phyloP scores from a whole-genome alignment of 1,140 invertebrate species.

The Stegodyphus dumicola region DNA sequence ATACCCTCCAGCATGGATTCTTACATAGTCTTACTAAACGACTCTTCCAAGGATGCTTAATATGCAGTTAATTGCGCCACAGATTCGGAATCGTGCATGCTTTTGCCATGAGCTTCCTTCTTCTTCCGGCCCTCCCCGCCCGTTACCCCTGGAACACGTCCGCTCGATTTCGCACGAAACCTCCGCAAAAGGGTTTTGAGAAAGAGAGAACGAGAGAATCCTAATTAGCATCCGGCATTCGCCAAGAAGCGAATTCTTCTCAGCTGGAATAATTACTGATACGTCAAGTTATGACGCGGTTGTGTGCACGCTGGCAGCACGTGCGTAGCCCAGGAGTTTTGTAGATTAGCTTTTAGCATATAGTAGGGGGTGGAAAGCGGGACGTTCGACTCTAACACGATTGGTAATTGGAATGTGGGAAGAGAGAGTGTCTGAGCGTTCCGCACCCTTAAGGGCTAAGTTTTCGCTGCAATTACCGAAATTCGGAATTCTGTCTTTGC shows the following conservation, averaged over 20 bases:
- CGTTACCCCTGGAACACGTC: background rate
- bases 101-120: background rate
- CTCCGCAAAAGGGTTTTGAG: background rate
- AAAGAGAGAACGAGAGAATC: background rate
- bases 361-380: background rate
- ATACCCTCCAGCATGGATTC: slow-evolving; percentile 4
- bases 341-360: background rate
- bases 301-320: background rate
- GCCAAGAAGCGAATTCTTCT: slow-evolving; percentile 25
- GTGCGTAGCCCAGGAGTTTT: background rate
- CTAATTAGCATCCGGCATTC: slow-evolving; percentile 26
- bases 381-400: slow-evolving; percentile 25
- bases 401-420: slow-evolving; percentile 29
- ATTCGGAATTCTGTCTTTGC: background rate
- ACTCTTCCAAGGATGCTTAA: slow-evolving; percentile 29
- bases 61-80: slow-evolving; percentile 27
- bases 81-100: background rate
- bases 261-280: slow-evolving; percentile 26
- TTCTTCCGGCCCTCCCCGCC: background rate
- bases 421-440: background rate
- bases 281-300: slow-evolving; percentile 21
- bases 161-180: slow-evolving; percentile 15
- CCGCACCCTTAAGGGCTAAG: too few species aligned
- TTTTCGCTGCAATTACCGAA: slow-evolving; percentile 10
- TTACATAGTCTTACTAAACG: slow-evolving; percentile 21